phyloP scores from a whole-genome alignment of 2,797 vertebrate species.

The Gallinago solitaria region DNA sequence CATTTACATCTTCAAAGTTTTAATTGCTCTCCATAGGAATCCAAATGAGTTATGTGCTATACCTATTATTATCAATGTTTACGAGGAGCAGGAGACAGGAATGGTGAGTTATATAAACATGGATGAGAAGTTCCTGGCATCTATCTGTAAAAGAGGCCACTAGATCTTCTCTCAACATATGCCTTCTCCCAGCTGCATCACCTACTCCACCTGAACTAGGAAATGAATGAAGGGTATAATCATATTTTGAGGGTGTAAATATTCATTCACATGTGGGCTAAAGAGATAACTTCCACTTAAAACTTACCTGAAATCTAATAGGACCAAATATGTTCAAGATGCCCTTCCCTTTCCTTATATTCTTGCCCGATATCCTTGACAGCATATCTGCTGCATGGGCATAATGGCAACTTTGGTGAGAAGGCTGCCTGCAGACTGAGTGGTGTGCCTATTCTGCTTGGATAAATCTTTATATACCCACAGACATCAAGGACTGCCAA shows the following conservation, averaged over 20 bases:
- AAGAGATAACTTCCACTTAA: background rate
- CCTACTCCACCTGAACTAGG: background rate
- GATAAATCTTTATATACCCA: background rate
- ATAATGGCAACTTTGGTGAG: background rate
- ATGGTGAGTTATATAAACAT: background rate
- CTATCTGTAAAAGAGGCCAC: background rate
- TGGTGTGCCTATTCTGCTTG: background rate
- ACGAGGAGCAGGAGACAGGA: background rate
- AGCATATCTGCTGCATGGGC: background rate
- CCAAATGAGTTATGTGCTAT: background rate
- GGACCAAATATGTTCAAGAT: background rate
- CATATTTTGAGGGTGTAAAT: background rate
- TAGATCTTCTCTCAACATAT: background rate
- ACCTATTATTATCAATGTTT: constrained; percentile 33
- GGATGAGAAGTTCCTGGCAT: background rate
- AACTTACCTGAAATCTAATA: background rate
- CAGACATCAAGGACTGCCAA: background rate
- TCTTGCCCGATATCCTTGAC: background rate
- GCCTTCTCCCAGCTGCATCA: background rate
- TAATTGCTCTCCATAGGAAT: constrained; percentile 23
- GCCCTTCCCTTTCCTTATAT: background rate
- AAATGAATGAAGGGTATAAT: background rate
- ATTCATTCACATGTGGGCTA: background rate
- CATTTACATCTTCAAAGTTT: constrained; percentile 20
- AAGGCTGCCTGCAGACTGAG: background rate